phyloP scores from a whole-genome alignment of 2,113 vertebrate genomes.

The Speoplatyrhinus poulsoni region DNA sequence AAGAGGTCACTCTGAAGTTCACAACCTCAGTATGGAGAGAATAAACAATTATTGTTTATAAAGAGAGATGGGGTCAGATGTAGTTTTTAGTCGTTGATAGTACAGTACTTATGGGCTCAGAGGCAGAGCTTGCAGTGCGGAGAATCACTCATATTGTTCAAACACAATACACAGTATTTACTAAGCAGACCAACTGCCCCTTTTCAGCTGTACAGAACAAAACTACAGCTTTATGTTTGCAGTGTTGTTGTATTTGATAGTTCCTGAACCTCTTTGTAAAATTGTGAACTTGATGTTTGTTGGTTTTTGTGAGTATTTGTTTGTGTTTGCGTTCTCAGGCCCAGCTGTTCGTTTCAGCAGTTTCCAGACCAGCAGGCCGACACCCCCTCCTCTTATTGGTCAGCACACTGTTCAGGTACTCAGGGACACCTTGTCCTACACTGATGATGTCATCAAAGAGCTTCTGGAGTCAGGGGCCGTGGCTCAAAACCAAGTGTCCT shows the following conservation, averaged over 20 bases:
- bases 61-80: no score
- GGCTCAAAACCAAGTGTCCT: constrained; percentile 78
- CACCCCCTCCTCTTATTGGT: constrained; percentile 85
- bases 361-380: constrained; percentile 75
- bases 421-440: constrained; percentile 79
- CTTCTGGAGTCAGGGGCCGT: constrained; percentile 78
- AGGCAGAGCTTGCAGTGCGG: no score
- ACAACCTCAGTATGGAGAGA: no score
- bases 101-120: no score
- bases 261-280: not conserved
- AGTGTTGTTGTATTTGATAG: not conserved
- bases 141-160: no score
- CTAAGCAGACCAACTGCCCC: not conserved
- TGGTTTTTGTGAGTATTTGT: not conserved
- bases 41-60: no score
- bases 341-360: constrained; percentile 88
- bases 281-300: not conserved
- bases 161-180: no score
- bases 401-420: constrained; percentile 89
- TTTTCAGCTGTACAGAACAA: not conserved
- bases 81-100: no score
- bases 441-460: constrained; percentile 74
- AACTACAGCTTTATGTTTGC: not conserved
- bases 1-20: no score
- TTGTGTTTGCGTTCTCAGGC: constrained; percentile 70